These are phyloP conservation scores for Brenthis ino DNA, from an alignment of 2,888 invertebrate species.

Conservation along the genomic window DNA sequence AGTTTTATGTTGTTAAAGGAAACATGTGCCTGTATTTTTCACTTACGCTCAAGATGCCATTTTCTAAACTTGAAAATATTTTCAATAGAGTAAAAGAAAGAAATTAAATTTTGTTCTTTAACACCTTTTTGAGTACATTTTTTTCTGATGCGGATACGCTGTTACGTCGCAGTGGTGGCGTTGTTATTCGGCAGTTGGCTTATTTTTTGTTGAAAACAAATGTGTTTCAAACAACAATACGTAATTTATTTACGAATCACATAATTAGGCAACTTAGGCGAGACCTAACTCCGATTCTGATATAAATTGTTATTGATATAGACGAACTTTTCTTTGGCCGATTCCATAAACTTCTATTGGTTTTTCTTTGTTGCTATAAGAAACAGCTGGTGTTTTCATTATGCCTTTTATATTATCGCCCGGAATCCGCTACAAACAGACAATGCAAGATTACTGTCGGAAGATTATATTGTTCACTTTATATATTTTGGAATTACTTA, in stretches of 20 bases:
- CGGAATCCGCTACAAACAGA: constrained; percentile 4
- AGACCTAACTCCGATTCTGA: constrained; percentile 4
- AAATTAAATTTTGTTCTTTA: no score
- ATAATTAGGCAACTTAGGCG: constrained; percentile 8
- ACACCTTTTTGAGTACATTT: no score
- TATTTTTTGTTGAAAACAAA: not conserved
- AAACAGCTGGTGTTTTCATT: constrained; percentile 29
- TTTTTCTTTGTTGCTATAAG: constrained; percentile 24
- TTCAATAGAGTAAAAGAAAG: no score
- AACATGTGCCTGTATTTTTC: no score
- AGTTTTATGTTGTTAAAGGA: no score
- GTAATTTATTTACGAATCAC: constrained; percentile 7
- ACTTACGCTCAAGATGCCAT: no score
- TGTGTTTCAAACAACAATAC: not conserved
- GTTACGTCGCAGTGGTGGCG: not conserved
- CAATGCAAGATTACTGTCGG: constrained; percentile 3
- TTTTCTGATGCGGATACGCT: no score
- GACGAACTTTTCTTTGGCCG: constrained; percentile 20
- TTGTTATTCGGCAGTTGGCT: not conserved
- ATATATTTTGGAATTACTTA: constrained; percentile 17
- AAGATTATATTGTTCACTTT: constrained; percentile 16
- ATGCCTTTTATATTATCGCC: constrained; percentile 20
- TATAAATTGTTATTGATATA: constrained; percentile 25
- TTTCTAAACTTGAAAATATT: no score
- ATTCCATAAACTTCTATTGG: constrained; percentile 31